These are phyloP conservation scores for Nibea coibor DNA, from an alignment of 2,113 vertebrate genomes.

Conservation along the genomic window DNA sequence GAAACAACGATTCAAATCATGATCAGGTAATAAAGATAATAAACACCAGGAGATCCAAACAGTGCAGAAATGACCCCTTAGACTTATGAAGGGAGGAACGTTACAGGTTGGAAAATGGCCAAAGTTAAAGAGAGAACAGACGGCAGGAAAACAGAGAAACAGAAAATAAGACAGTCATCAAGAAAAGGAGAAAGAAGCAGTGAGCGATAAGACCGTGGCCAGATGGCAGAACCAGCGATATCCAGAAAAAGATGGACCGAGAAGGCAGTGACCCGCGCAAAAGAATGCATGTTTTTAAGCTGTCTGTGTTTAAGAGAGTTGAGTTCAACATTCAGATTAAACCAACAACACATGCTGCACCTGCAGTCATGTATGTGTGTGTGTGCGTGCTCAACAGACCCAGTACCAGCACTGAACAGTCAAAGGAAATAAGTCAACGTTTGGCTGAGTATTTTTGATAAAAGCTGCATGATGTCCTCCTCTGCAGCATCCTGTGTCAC, in stretches of 20 bases:
- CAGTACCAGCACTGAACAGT: background rate
- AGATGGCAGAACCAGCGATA: background rate
- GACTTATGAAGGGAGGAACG: background rate
- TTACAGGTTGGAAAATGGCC: background rate
- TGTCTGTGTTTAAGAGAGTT: background rate
- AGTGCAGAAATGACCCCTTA: background rate
- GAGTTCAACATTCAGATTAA: constrained; percentile 14
- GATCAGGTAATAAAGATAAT: background rate
- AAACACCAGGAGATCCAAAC: background rate
- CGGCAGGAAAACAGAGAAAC: background rate
- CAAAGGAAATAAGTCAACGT: background rate
- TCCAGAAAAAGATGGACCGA: background rate
- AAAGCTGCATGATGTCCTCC: background rate
- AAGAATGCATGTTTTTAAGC: constrained; percentile 3
- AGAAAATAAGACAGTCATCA: background rate
- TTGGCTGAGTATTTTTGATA: background rate
- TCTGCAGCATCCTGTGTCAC: background rate
- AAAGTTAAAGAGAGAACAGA: background rate
- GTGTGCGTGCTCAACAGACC: background rate
- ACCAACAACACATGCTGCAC: constrained; percentile 36
- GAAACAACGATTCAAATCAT: background rate
- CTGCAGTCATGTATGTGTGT: constrained; percentile 1
- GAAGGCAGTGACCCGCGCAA: background rate
- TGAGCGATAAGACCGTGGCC: background rate
- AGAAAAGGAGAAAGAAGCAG: background rate